phyloP scores from a whole-genome alignment of 1,140 invertebrate species.

The Rhyacophila brunnea region DNA sequence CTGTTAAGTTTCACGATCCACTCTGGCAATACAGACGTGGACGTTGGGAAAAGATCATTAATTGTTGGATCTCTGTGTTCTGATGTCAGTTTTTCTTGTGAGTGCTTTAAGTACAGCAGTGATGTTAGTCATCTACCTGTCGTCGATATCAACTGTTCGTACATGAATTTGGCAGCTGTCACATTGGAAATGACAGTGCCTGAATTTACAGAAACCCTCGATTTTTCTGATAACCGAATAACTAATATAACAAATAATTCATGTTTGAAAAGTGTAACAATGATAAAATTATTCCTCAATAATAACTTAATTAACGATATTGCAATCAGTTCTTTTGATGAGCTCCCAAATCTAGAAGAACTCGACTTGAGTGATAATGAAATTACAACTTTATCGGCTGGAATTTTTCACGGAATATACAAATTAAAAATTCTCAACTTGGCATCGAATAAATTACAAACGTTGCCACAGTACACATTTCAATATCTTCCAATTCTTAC shows the following conservation, averaged over 20 bases:
- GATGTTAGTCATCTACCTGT: conserved; percentile 37
- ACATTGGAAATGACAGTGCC: conserved; percentile 38
- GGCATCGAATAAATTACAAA: conserved; percentile 51
- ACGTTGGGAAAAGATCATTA: conserved; percentile 3
- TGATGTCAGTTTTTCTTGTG: conserved; percentile 7
- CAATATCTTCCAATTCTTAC: conserved; percentile 46
- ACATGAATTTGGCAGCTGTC: conserved; percentile 36
- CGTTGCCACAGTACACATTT: conserved; percentile 47
- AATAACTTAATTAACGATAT: conserved; percentile 50
- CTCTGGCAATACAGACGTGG: too few relatives aligned
- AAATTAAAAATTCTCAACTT: conserved; percentile 56
- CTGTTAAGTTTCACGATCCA: too few relatives aligned
- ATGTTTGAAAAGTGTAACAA: conserved; percentile 9
- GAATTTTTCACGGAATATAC: conserved; percentile 46
- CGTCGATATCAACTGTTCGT: conserved; percentile 43
- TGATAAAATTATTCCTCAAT: conserved; percentile 39
- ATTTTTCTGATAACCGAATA: conserved; percentile 47
- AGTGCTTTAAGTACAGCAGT: conserved; percentile 14
- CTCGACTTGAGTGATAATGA: conserved; percentile 56
- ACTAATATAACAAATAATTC: conserved; percentile 13
- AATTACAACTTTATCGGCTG: conserved; percentile 46
- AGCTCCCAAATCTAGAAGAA: conserved; percentile 47
- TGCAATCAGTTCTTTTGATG: conserved; percentile 40
- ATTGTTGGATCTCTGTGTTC: conserved; percentile 12
- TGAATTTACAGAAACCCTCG: conserved; percentile 38